Base-by-base conservation (phyloP, 2,113 vertebrate genomes). In the Thamnaconus septentrionalis region DNA sequence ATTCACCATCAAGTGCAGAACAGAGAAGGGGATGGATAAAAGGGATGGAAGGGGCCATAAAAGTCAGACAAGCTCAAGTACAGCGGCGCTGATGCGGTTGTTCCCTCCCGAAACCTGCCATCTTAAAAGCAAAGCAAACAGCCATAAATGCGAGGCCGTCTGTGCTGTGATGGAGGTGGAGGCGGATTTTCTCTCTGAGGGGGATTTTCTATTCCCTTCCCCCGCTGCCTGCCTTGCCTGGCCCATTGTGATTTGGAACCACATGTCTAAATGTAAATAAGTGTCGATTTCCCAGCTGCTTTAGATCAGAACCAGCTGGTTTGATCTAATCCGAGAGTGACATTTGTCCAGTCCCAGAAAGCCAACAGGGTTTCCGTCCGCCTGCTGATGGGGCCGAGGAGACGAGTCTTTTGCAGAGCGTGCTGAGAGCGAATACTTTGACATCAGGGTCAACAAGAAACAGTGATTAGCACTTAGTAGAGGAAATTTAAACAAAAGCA, bases 121-220 rank as follows among this genome's bases (percentile, higher is more conserved):
- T 45, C 60, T 57, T 18, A 75, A 77, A 74, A 69, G 54, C 66
- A 69, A 61, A 66, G 59, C 55, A 78, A 81, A 81, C 56, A 65
- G 64, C 69, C 73, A 62, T 79, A 79, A 79, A 76, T 10, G 8
- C 39, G 57, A 52, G 61, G 58, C 11, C 46, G 57, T 67, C 66
- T 57, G 5, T 61, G n/a, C 45, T 31, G 9, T 3, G 42, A 63
- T 8, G 5, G 61, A 50, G 39, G 7, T 2, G 18, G 18, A 31
- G 41, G 5, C 1, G 12, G 7, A 3, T 53, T 46, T 7, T 44
- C 4, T 1, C 39, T 56, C 12, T n/a, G 3, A 5, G 47, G 7
- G 43, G 18, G 18, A 31, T 31, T 31, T 31, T 31, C 18, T 31
- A 31, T 31, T 31, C 18, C 18, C 18, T 31, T 31, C 18, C 18